phyloP scores from a whole-genome alignment of 2,113 vertebrate genomes.

The Alethe diademata region DNA sequence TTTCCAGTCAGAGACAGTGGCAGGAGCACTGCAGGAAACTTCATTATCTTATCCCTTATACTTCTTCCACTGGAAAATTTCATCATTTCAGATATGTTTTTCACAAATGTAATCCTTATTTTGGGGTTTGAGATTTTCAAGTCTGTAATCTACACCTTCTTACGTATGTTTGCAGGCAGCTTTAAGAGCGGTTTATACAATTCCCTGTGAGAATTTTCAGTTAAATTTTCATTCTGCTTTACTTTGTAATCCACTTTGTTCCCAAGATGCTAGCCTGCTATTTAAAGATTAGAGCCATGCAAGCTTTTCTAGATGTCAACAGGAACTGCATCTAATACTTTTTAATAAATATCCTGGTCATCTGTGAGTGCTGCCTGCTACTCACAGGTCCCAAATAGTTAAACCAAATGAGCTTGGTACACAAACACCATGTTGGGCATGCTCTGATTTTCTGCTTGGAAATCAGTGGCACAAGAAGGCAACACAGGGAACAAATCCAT shows the following conservation, averaged over 20 bases:
- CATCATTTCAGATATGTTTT: not conserved
- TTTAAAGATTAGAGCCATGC: not conserved
- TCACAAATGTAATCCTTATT: not conserved
- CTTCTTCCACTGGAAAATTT: not conserved
- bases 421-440: accelerated
- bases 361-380: not conserved
- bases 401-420: not conserved
- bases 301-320: not conserved
- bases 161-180: not conserved
- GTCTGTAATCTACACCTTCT: not conserved
- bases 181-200: not conserved
- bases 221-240: not conserved
- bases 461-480: not conserved
- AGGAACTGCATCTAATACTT: not conserved
- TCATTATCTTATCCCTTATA: not conserved
- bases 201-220: not conserved
- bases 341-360: not conserved
- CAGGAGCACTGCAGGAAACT: not conserved
- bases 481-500: not conserved
- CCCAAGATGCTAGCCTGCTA: not conserved
- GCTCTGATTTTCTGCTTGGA: not conserved
- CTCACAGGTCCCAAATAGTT: not conserved
- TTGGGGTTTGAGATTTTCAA: not conserved
- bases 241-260: not conserved
- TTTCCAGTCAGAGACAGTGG: not conserved